These are phyloP conservation scores for Drosophila nasuta DNA, from an alignment of 1,140 invertebrate species.

Conservation along the genomic window DNA sequence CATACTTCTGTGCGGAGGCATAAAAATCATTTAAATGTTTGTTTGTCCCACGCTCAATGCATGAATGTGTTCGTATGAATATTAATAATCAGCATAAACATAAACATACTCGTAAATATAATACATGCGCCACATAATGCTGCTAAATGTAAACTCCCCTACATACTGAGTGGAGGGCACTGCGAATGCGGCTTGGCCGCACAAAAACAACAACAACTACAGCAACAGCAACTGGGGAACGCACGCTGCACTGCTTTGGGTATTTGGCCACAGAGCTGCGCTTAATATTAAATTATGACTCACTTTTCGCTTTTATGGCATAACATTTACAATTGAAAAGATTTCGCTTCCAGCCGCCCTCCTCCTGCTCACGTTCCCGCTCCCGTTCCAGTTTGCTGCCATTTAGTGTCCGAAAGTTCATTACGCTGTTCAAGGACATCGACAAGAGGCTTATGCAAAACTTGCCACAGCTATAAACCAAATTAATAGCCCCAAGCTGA, in stretches of 20 bases:
- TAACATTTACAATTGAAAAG: slow-evolving; percentile 51
- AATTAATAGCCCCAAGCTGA: slow-evolving; percentile 50
- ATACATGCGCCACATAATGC: slow-evolving; percentile 45
- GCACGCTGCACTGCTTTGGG: slow-evolving; percentile 22
- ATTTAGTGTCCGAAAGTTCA: slow-evolving; percentile 49
- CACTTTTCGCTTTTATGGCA: slow-evolving; percentile 49
- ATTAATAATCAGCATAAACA: slow-evolving; percentile 65
- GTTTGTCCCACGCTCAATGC: slow-evolving; percentile 47
- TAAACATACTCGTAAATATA: slow-evolving; percentile 53
- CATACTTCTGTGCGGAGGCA: slow-evolving; percentile 56
- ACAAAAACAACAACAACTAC: slow-evolving; percentile 36
- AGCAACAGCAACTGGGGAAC: background rate
- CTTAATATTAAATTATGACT: slow-evolving; percentile 58
- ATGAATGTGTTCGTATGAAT: slow-evolving; percentile 62
- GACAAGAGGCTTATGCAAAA: slow-evolving; percentile 38
- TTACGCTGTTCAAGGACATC: slow-evolving; percentile 56
- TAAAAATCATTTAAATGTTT: slow-evolving; percentile 81
- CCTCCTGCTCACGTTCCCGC: background rate
- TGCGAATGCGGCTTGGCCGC: slow-evolving; percentile 28
- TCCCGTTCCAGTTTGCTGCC: background rate
- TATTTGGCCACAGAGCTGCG: slow-evolving; percentile 12
- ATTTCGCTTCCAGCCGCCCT: slow-evolving; percentile 20
- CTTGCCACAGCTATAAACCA: slow-evolving; percentile 52
- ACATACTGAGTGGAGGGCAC: background rate
- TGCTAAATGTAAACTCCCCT: slow-evolving; percentile 27